Evolutionary conservation across 2,797 vertebrate species (phyloP).

Genomic region (Sorex maritimensis): DNA sequence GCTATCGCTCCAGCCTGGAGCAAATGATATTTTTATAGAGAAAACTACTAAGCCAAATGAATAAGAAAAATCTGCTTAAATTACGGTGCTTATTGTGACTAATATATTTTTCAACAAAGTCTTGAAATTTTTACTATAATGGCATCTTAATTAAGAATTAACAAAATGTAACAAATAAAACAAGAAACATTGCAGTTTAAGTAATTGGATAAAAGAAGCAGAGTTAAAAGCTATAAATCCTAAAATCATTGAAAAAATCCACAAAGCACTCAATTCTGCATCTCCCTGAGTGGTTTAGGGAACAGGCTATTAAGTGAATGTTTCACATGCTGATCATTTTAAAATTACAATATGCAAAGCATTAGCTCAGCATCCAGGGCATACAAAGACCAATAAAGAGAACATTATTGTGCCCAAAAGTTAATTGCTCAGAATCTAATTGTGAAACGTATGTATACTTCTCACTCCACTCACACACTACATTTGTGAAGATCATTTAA

Average conservation of each 20-base stretch:
- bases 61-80: not conserved
- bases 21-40: not conserved
- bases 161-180: conserved; percentile 61
- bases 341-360: not conserved
- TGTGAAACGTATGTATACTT: not conserved
- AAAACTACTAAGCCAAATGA: not conserved
- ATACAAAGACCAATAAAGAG: not conserved
- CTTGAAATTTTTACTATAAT: conserved; percentile 20
- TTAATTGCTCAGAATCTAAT: not conserved
- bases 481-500: not conserved
- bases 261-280: not conserved
- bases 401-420: not conserved
- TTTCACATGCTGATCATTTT: conserved; percentile 12
- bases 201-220: not conserved
- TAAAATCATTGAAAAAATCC: conserved; percentile 23
- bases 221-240: conserved; percentile 29
- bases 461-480: accelerated
- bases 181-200: not conserved
- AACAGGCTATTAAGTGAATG: not conserved
- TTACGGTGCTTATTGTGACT: not conserved
- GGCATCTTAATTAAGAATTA: conserved; percentile 29
- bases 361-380: accelerated
- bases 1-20: not conserved
- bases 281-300: not conserved
- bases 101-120: conserved; percentile 47